phyloP scores from a whole-genome alignment of 1,140 invertebrate species.

The Portunus trituberculatus region DNA sequence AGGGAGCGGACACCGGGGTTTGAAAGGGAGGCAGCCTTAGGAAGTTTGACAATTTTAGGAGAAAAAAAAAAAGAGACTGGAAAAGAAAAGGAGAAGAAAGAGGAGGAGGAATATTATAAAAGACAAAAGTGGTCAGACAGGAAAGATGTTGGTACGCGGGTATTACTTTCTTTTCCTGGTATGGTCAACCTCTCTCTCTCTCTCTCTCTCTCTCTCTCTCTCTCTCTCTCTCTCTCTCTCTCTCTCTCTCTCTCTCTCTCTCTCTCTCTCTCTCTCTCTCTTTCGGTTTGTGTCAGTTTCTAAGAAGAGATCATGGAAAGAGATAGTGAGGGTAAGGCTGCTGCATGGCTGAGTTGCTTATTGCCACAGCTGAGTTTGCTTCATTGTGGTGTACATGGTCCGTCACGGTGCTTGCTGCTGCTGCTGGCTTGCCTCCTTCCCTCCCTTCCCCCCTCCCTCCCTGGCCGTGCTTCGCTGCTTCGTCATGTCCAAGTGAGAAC shows the following conservation, averaged over 20 bases:
- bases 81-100: background rate
- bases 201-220: no score
- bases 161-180: conserved; percentile 37
- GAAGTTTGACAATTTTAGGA: conserved; percentile 4
- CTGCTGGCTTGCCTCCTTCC: no score
- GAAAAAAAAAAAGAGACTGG: background rate
- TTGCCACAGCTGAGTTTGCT: background rate
- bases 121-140: background rate
- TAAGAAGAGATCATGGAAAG: background rate
- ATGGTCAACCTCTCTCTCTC: background rate
- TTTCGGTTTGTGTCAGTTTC: background rate
- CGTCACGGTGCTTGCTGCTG: background rate
- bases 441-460: background rate
- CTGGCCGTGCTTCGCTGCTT: background rate
- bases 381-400: background rate
- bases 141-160: background rate
- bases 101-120: background rate
- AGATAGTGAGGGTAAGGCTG: background rate
- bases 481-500: background rate
- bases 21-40: background rate
- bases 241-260: no score
- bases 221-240: no score
- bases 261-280: no score
- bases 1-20: background rate
- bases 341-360: background rate